A percentile compares a stretch with the other conserved stretches of the same genome.
phyloP scores from a whole-genome alignment of 1,140 invertebrate species.

The Drosophila bocqueti region DNA sequence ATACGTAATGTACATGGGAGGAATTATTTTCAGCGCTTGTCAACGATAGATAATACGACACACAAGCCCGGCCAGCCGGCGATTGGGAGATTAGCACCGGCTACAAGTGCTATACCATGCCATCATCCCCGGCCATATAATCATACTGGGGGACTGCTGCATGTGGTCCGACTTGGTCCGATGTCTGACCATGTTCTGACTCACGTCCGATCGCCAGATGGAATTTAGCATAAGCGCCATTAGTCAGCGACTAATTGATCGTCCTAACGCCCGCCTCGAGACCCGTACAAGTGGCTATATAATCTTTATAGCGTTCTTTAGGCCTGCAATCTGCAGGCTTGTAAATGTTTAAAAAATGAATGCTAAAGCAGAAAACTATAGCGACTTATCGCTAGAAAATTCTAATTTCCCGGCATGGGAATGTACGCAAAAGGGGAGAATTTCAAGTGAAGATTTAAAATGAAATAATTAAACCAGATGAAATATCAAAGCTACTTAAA shows the following conservation, averaged over 20 bases:
- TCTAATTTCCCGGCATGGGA: not conserved
- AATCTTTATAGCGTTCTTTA: conserved; percentile 10
- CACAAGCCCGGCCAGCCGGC: conserved; percentile 16
- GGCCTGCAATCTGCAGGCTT: not conserved
- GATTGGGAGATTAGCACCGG: conserved; percentile 46
- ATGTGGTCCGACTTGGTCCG: conserved; percentile 24
- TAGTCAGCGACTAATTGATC: conserved; percentile 26
- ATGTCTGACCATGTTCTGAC: conserved; percentile 4
- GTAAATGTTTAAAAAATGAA: not conserved
- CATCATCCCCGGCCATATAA: not conserved
- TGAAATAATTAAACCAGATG: not conserved
- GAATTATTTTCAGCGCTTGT: conserved; percentile 37
- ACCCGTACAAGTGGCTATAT: not conserved
- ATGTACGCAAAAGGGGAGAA: not conserved
- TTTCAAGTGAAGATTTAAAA: not conserved
- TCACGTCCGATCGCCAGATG: conserved; percentile 17
- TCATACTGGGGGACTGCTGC: not conserved
- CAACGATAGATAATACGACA: conserved; percentile 41
- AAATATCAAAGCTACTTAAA: no score
- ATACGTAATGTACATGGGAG: conserved; percentile 5
- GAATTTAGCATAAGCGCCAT: conserved; percentile 46
- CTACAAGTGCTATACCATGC: conserved; percentile 13
- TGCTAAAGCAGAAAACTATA: not conserved
- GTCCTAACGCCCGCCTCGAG: no score
- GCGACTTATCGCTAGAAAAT: not conserved